Evolutionary conservation across 37 sponge, comb jelly and placozoan species (phyloP).

Genomic region (Crambe crambe): DNA sequence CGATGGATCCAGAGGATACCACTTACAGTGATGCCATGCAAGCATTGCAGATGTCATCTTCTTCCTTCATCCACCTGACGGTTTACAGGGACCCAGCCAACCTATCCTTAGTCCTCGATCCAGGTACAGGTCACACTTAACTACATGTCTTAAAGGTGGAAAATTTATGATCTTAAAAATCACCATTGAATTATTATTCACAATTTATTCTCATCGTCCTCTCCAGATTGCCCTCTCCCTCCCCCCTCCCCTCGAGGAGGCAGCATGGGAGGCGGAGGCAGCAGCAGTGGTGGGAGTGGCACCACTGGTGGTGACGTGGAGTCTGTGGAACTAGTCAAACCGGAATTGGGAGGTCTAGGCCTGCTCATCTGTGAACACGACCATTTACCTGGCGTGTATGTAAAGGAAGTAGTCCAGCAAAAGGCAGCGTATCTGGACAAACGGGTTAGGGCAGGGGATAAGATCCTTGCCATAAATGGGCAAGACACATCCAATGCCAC

Average conservation of each 20-base stretch:
- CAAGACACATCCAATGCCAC: slow-evolving; percentile 44
- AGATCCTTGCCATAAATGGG: slow-evolving; percentile 80
- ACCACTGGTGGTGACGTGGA: slow-evolving; percentile 20
- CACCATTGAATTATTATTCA: too few species aligned
- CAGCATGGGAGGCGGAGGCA: background rate
- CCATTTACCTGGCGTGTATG: slow-evolving; percentile 45
- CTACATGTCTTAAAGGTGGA: too few species aligned
- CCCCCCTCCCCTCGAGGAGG: background rate
- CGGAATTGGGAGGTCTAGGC: slow-evolving; percentile 58
- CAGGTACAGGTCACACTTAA: too few species aligned
- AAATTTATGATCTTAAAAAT: background rate
- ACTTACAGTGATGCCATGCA: slow-evolving; percentile 46
- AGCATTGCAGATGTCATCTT: slow-evolving; percentile 41
- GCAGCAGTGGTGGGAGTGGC: background rate
- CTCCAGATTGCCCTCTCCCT: background rate
- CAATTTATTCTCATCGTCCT: background rate
- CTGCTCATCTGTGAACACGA: slow-evolving; percentile 55
- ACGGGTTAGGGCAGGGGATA: slow-evolving; percentile 65
- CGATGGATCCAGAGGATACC: slow-evolving; percentile 13
- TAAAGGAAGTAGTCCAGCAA: slow-evolving; percentile 62
- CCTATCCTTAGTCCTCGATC: background rate
- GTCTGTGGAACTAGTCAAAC: slow-evolving; percentile 58
- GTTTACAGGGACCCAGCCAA: slow-evolving; percentile 44
- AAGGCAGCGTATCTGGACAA: slow-evolving; percentile 59
- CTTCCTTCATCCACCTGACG: slow-evolving; percentile 41